Evolutionary conservation across 2,113 vertebrate species (phyloP).

Genomic region (Phainopepla nitens): DNA sequence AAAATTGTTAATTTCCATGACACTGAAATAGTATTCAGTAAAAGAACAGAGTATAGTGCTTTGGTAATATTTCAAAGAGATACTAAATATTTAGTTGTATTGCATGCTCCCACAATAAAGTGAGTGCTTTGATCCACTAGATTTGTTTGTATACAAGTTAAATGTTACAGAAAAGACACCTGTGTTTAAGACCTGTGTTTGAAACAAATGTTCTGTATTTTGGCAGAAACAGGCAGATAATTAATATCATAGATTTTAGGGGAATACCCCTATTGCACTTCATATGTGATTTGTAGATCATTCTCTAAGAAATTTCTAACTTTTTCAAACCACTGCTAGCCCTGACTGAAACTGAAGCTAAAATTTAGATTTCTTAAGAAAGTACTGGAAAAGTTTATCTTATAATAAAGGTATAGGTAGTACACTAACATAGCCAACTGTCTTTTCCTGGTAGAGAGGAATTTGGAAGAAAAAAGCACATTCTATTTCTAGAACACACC

Average conservation of each 20-base stretch:
- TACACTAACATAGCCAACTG: background rate
- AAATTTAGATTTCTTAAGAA: background rate
- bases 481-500: background rate
- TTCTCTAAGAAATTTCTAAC: background rate
- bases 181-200: background rate
- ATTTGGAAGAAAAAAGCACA: background rate
- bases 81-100: background rate
- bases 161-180: background rate
- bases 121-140: background rate
- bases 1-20: background rate
- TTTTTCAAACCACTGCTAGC: background rate
- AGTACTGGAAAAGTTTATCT: background rate
- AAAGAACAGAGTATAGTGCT: background rate
- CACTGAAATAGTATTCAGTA: background rate
- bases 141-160: background rate
- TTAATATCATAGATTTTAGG: background rate
- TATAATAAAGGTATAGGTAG: background rate
- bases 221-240: background rate
- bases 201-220: background rate
- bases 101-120: background rate
- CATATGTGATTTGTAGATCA: fast-evolving
- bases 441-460: background rate
- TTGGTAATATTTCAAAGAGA: background rate
- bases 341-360: background rate
- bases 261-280: background rate